Evolutionary conservation across 2,888 invertebrate species (phyloP), one percentile per base, ranked within the genome.

Genomic region (Adineta ricciae): DNA sequence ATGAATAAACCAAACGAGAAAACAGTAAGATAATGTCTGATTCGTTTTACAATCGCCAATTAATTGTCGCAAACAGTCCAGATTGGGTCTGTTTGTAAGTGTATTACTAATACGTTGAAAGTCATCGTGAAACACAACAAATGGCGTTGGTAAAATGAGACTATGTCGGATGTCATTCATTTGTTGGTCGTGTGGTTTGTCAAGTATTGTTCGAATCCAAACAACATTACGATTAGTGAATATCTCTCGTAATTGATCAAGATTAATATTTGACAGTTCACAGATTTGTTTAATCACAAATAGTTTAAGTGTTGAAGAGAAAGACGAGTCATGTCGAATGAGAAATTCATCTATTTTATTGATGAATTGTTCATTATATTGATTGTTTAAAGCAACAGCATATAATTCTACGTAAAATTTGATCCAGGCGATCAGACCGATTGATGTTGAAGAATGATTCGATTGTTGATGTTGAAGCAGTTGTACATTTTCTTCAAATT

Each of bases 221-320:
- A n/a, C 14, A 19, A 78, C 2, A 41, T 41, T 78, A 7, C 78
- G 78, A 78, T 78, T 78, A 24, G 14, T 21, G n/a, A 38, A 11
- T n/a, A 21, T 38, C 14, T 78, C 41, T 24, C 41, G 38, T 24
- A 78, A 38, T 11, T 41, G 11, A 41, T 78, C 3, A n/a, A 78
- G 19, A n/a, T 38, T 38, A 9, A 41, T 24, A 38, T 21, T 24
- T n/a, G 41, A 41, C 38, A 78, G 38, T 41, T 78, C n/a, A 38
- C 19, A 21, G 11, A 78, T n/a, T 78, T 78, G 78, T 78, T 78
- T 78, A 21, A 78, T 38, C 38, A 78, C 41, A 78, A 78, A 78
- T 24, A 78, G 11, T 78, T 78, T 41, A 4, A 78, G 21, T n/a
- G 78, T 78, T 78, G 78, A 78, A 11, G 41, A 38, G 24, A 38